A percentile compares a stretch with the other conserved stretches of the same genome.
These are phyloP conservation scores for Characodon lateralis DNA, from an alignment of 2,797 vertebrate genomes.

Conservation along the genomic window DNA sequence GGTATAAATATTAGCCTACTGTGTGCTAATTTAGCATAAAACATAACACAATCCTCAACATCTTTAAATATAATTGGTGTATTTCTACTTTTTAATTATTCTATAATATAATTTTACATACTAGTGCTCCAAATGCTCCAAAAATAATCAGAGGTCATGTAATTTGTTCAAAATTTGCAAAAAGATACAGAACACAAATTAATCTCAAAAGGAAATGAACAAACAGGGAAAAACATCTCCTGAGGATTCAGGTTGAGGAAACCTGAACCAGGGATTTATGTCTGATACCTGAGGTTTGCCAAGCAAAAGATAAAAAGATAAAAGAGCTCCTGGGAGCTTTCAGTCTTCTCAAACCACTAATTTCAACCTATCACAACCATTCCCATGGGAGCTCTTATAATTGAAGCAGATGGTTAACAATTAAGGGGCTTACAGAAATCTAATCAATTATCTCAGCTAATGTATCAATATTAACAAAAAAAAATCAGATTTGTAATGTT, in stretches of 20 bases:
- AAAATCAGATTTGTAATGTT: slow-evolving; percentile 67
- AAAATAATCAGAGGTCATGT: neutral
- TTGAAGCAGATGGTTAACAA: slow-evolving; percentile 99
- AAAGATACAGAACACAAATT: neutral
- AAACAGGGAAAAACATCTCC: too few species aligned
- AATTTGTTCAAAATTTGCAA: neutral
- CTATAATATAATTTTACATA: neutral
- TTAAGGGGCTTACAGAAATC: slow-evolving; percentile 95
- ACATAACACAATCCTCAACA: neutral
- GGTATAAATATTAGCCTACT: too few species aligned
- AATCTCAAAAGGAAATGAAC: neutral
- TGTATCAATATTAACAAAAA: slow-evolving; percentile 69
- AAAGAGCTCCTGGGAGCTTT: slow-evolving; percentile 37
- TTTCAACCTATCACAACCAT: slow-evolving; percentile 92
- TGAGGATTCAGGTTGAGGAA: neutral
- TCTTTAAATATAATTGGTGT: neutral
- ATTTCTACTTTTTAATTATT: neutral
- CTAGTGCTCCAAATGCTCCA: neutral
- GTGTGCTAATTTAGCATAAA: too few species aligned
- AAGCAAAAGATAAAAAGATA: neutral
- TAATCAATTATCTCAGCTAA: slow-evolving; percentile 94
- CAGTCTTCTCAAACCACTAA: slow-evolving; percentile 86
- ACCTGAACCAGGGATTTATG: neutral
- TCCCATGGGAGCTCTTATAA: slow-evolving; percentile 90
- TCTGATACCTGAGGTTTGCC: neutral